A percentile compares a stretch with the other conserved stretches of the same genome.
phyloP scores from a whole-genome alignment of 2,888 invertebrate species.

The Ditula angustiorana region DNA sequence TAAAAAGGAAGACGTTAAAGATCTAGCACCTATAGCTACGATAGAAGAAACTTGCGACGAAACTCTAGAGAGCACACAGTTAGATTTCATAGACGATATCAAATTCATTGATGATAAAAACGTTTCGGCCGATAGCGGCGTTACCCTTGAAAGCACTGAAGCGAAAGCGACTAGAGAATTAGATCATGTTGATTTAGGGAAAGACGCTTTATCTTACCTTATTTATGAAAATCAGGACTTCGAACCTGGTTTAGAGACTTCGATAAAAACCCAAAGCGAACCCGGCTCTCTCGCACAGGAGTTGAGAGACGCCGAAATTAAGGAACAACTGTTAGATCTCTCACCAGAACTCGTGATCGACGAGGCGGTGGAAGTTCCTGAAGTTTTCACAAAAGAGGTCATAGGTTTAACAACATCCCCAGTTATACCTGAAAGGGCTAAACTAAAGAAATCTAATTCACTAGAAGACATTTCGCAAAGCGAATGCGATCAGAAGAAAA shows the following conservation, averaged over 20 bases:
- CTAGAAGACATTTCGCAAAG: conserved; percentile 71
- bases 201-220: conserved; percentile 75
- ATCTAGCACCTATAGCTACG: conserved; percentile 76
- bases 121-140: conserved; percentile 48
- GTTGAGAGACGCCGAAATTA: conserved; percentile 70
- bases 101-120: conserved; percentile 57
- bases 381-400: conserved; percentile 65
- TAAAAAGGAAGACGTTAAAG: conserved; percentile 61
- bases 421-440: conserved; percentile 72
- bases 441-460: conserved; percentile 73
- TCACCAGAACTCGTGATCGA: conserved; percentile 77
- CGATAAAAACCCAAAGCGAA: conserved; percentile 46
- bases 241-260: conserved; percentile 49
- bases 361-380: conserved; percentile 64
- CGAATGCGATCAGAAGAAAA: conserved; percentile 65
- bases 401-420: conserved; percentile 64
- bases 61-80: conserved; percentile 55
- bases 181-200: conserved; percentile 70
- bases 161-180: conserved; percentile 48
- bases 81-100: conserved; percentile 68
- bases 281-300: conserved; percentile 70
- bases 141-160: conserved; percentile 46
- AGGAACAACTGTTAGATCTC: conserved; percentile 68
- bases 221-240: conserved; percentile 69
- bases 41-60: conserved; percentile 75